phyloP scores from a whole-genome alignment of 2,113 vertebrate species.

The Rana temporaria region DNA sequence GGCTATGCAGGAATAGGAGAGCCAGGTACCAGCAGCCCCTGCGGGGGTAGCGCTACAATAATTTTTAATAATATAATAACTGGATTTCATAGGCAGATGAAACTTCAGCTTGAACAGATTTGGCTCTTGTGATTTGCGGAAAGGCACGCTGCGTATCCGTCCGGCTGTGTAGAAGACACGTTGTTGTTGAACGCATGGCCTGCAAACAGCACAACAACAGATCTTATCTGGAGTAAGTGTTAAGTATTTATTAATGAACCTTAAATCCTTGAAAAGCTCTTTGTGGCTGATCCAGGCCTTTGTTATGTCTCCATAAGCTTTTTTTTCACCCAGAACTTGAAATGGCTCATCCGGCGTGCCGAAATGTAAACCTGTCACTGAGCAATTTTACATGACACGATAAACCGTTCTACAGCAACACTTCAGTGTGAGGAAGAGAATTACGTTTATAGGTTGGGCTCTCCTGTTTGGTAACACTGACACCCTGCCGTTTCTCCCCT shows the following conservation, averaged over 20 bases:
- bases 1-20: too few relatives aligned
- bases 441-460: too few relatives aligned
- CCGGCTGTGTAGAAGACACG: not conserved
- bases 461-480: too few relatives aligned
- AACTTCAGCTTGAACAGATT: too few relatives aligned
- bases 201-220: not conserved
- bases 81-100: too few relatives aligned
- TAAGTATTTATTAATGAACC: conserved; percentile 2
- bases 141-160: too few relatives aligned
- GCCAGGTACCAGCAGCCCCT: too few relatives aligned
- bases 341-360: not conserved
- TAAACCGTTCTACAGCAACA: not conserved
- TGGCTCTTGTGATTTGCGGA: too few relatives aligned
- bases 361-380: conserved; percentile 1
- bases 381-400: not conserved
- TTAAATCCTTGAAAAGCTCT: conserved; percentile 3
- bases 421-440: not conserved
- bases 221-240: not conserved
- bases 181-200: conserved; percentile 12
- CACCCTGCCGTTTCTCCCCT: too few relatives aligned
- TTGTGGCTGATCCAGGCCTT: not conserved
- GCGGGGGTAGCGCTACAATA: too few relatives aligned
- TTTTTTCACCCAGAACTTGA: not conserved
- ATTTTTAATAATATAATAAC: too few relatives aligned
- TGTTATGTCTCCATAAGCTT: conserved; percentile 24